Conservation (phyloP, 2,797 vertebrate species). For the Periparus ater region DNA sequence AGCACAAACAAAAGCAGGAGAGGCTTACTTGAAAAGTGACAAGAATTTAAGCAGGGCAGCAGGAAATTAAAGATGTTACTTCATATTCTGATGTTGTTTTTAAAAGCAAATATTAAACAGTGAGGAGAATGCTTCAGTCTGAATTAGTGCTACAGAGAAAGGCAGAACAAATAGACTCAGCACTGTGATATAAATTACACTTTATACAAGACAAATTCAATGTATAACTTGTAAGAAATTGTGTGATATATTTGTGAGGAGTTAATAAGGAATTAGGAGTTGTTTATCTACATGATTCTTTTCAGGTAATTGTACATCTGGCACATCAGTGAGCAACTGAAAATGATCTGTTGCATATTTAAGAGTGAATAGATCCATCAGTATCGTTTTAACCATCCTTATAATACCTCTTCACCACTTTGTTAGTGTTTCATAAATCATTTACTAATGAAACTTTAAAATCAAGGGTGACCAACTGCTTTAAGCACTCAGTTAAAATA, state of each 20-base stretch:
- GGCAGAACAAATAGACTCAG: not conserved
- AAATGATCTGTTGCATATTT: not conserved
- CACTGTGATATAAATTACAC: not conserved
- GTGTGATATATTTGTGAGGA: not conserved
- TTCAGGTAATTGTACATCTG: not conserved
- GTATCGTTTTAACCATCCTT: not conserved
- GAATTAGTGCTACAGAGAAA: not conserved
- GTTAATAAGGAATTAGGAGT: not conserved
- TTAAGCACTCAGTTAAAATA: not conserved
- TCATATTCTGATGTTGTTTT: not conserved
- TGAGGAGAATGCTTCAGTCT: not conserved
- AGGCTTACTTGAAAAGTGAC: not conserved
- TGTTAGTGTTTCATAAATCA: not conserved
- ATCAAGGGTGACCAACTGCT: not conserved
- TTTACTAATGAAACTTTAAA: not conserved
- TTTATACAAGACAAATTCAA: not conserved
- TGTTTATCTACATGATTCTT: not conserved
- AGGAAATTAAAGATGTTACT: constrained; percentile 31
- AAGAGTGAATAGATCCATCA: not conserved
- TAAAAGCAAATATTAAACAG: not conserved
- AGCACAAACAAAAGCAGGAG: not conserved
- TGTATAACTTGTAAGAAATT: not conserved
- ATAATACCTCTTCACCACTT: not conserved
- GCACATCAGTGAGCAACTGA: not conserved
- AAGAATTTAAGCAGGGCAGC: not conserved